These are phyloP conservation scores for Drosophila barbarae DNA, from an alignment of 2,888 invertebrate species.

Conservation along the genomic window DNA sequence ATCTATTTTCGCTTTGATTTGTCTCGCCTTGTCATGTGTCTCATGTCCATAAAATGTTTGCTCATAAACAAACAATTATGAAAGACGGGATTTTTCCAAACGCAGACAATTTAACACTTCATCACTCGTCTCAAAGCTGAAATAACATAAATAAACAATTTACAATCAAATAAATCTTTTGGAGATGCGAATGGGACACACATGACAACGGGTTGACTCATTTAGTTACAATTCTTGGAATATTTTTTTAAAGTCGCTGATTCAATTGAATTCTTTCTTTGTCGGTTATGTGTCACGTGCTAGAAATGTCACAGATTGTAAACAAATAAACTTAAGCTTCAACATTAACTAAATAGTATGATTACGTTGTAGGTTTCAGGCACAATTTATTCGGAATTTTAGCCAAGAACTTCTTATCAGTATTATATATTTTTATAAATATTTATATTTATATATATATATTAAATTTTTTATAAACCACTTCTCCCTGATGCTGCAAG, in stretches of 20 bases:
- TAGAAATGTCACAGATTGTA: not conserved
- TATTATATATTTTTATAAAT: not conserved
- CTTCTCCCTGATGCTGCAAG: not conserved
- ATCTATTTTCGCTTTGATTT: constrained; percentile 39
- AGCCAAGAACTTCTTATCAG: not conserved
- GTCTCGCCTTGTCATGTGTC: constrained; percentile 55
- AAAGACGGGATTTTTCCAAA: constrained; percentile 19
- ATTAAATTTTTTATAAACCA: not conserved
- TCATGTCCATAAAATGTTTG: constrained; percentile 45
- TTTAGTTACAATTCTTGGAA: constrained; percentile 12
- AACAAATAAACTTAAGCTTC: not conserved
- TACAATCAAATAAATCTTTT: constrained; percentile 20
- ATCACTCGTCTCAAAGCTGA: not conserved
- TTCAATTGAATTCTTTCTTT: not conserved
- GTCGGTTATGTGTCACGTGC: not conserved
- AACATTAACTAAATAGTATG: not conserved
- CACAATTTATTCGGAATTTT: not conserved
- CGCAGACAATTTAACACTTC: constrained; percentile 26
- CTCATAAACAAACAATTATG: constrained; percentile 48
- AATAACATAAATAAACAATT: constrained; percentile 27
- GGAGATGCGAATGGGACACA: constrained; percentile 2
- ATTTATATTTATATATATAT: too few species aligned
- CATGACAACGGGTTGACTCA: constrained; percentile 19
- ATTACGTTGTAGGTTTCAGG: not conserved
- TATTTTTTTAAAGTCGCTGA: not conserved